phyloP scores from a whole-genome alignment of 2,888 invertebrate species.

The Rhorus exstirpatorius region DNA sequence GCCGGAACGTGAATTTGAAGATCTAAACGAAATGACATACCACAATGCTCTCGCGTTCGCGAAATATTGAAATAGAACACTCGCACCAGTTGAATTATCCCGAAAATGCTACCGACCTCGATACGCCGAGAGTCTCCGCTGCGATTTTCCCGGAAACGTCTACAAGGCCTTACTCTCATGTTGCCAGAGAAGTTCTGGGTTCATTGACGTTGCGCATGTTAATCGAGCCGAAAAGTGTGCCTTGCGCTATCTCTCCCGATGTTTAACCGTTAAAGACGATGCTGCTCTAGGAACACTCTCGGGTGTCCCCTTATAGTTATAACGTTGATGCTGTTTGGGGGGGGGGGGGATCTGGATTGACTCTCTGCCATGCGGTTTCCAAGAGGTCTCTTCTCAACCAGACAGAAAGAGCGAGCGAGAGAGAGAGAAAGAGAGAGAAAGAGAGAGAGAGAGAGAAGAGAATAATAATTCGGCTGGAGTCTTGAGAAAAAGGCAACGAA shows the following conservation, averaged over 20 bases:
- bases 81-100: neutral
- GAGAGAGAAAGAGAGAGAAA: neutral
- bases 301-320: constrained; percentile 32
- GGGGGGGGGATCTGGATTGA: constrained; percentile 57
- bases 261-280: constrained; percentile 16
- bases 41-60: neutral
- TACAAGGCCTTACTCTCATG: constrained; percentile 51
- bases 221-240: constrained; percentile 16
- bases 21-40: neutral
- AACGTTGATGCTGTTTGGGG: constrained; percentile 43
- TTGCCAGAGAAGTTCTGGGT: constrained; percentile 25
- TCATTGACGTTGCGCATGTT: constrained; percentile 24
- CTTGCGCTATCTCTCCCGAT: constrained; percentile 15
- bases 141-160: constrained; percentile 22
- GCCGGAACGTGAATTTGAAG: neutral
- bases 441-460: neutral
- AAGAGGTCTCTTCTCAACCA: constrained; percentile 48
- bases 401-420: too few relatives aligned
- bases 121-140: neutral
- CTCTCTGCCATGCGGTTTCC: constrained; percentile 42
- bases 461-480: constrained; percentile 10
- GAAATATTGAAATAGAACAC: constrained; percentile 4
- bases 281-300: neutral
- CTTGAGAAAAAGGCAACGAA: constrained; percentile 26
- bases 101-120: constrained; percentile 9